A percentile compares a stretch with the other conserved stretches of the same genome.
Conservation (phyloP, 2,888 invertebrate genomes). For the Drosophila affinis region DNA sequence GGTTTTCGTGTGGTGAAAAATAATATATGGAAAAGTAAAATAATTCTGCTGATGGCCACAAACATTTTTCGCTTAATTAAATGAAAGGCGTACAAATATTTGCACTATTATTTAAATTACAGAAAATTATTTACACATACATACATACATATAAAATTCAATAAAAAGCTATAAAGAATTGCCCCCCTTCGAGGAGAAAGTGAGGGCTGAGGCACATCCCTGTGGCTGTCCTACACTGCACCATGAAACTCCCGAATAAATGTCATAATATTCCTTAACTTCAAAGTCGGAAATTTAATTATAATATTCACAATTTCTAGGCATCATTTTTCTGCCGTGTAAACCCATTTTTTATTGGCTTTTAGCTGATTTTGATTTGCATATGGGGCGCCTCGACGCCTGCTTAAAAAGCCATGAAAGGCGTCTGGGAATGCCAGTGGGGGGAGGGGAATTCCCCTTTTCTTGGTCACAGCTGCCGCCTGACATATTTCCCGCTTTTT, state of each 20-base stretch:
- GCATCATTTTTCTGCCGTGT: not conserved
- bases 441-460: too few species aligned
- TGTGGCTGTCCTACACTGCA: not conserved
- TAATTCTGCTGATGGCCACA: not conserved
- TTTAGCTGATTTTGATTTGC: slow-evolving; percentile 60
- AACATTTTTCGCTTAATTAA: not conserved
- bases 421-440: slow-evolving; percentile 1
- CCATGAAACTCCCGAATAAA: slow-evolving; percentile 19
- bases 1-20: not conserved
- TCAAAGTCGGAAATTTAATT: not conserved
- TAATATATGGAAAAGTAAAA: not conserved
- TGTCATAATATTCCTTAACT: not conserved
- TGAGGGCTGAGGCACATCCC: not conserved
- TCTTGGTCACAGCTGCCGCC: slow-evolving; percentile 38
- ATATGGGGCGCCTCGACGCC: slow-evolving; percentile 35
- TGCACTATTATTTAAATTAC: not conserved
- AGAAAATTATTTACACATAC: not conserved
- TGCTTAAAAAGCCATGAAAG: slow-evolving; percentile 53
- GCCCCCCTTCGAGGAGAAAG: not conserved
- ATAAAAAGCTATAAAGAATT: not conserved
- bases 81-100: not conserved
- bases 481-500: slow-evolving; percentile 57
- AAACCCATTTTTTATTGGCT: slow-evolving; percentile 56
- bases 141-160: too few species aligned
- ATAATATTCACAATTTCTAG: slow-evolving; percentile 7